Percentiles rank a stretch among this genome's conserved stretches.
phyloP scores from a whole-genome alignment of 2,797 vertebrate genomes.

The Muscicapa striata region DNA sequence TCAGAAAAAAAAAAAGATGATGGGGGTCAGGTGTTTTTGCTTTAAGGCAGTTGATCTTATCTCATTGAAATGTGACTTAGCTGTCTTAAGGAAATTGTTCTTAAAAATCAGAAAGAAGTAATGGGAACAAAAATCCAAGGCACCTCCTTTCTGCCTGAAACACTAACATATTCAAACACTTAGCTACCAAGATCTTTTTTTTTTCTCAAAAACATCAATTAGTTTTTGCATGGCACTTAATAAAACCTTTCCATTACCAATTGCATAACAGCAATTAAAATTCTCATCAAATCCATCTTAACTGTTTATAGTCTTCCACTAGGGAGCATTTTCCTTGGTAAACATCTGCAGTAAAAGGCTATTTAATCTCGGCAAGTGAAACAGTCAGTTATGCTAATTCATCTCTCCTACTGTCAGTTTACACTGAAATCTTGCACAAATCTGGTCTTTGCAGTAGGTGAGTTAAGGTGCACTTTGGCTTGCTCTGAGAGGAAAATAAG shows the following conservation, averaged over 20 bases:
- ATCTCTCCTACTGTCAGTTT: slow-evolving; percentile 73
- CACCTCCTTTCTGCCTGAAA: neutral
- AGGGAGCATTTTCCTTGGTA: slow-evolving; percentile 77
- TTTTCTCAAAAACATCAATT: slow-evolving; percentile 53
- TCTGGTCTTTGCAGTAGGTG: neutral
- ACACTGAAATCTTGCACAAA: slow-evolving; percentile 59
- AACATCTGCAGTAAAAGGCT: slow-evolving; percentile 78
- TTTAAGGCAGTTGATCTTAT: neutral
- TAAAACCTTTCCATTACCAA: slow-evolving; percentile 74
- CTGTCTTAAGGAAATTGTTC: neutral
- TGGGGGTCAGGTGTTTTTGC: neutral
- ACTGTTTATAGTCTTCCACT: slow-evolving; percentile 75
- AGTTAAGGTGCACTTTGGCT: neutral
- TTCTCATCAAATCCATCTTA: slow-evolving; percentile 77
- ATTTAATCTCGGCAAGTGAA: slow-evolving; percentile 78
- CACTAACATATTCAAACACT: slow-evolving; percentile 16
- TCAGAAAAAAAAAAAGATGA: neutral
- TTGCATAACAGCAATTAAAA: slow-evolving; percentile 80
- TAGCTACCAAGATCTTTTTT: neutral
- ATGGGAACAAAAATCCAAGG: neutral
- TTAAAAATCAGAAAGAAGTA: neutral
- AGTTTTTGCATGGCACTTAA: slow-evolving; percentile 68
- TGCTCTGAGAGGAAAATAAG: neutral
- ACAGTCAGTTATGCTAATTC: slow-evolving; percentile 75
- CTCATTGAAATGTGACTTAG: neutral